These are phyloP conservation scores for Agrypnia vestita DNA, from an alignment of 1,140 invertebrate species.

Conservation along the genomic window DNA sequence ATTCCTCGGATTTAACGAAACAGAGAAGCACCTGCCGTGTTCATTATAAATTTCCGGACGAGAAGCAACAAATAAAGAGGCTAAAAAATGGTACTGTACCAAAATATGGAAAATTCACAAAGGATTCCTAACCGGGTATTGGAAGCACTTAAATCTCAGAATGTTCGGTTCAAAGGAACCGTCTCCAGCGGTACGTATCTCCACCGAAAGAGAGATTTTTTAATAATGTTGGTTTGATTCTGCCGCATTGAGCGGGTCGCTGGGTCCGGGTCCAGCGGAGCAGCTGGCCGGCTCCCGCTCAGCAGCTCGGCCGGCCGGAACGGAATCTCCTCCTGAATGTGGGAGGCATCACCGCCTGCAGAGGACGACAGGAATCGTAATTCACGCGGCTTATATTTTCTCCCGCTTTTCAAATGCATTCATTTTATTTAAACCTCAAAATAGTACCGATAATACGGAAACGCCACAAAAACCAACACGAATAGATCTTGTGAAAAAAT, in stretches of 20 bases:
- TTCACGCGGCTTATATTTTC: too few species aligned
- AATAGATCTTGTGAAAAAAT: too few species aligned
- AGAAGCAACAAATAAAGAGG: slow-evolving; percentile 21
- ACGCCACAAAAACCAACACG: too few species aligned
- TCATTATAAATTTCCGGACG: slow-evolving; percentile 35
- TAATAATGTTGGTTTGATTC: slow-evolving; percentile 47
- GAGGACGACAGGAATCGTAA: neutral
- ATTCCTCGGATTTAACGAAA: neutral
- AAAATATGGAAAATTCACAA: slow-evolving; percentile 16
- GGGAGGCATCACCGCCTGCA: slow-evolving; percentile 1
- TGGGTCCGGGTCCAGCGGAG: slow-evolving; percentile 6
- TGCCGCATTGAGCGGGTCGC: slow-evolving; percentile 16
- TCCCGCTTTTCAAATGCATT: too few species aligned
- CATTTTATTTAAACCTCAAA: too few species aligned
- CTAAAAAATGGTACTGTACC: neutral
- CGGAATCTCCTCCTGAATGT: neutral
- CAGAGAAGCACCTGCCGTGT: neutral
- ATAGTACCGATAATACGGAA: too few species aligned
- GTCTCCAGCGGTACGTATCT: neutral
- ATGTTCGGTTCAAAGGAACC: slow-evolving; percentile 1
- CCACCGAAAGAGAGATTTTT: slow-evolving; percentile 12
- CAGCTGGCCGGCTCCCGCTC: slow-evolving; percentile 5
- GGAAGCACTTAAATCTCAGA: neutral
- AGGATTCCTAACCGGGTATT: neutral
- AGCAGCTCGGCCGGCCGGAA: slow-evolving; percentile 13